Evolutionary conservation across 35 echinoderm and acorn worm species (phyloP).

Genomic region (Lytechinus pictus): DNA sequence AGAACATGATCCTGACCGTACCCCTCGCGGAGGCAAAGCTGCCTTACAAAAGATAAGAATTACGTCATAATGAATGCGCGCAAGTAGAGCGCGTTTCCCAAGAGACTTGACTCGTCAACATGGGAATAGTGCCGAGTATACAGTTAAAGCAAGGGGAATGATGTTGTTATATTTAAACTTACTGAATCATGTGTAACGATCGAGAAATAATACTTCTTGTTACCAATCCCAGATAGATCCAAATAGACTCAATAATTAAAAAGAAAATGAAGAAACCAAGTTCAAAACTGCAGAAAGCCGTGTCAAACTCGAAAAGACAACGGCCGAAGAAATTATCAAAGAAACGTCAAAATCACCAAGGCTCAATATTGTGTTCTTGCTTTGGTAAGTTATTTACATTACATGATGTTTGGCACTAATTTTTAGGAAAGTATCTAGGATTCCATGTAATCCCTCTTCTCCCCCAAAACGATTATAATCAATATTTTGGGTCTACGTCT

Average conservation of each 20-base stretch:
- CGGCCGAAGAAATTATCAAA: neutral
- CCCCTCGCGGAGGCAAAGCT: too few relatives aligned
- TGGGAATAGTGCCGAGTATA: neutral
- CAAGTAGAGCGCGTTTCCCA: neutral
- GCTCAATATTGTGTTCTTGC: neutral
- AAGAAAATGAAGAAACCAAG: neutral
- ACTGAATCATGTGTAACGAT: too few relatives aligned
- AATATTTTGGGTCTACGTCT: too few relatives aligned
- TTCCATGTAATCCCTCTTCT: too few relatives aligned
- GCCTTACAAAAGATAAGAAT: neutral
- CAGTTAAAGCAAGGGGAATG: too few relatives aligned
- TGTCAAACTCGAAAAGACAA: neutral
- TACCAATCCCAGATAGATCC: too few relatives aligned
- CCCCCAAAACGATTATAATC: too few relatives aligned
- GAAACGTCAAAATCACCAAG: neutral
- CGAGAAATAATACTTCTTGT: too few relatives aligned
- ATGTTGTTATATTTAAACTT: too few relatives aligned
- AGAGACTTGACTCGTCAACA: neutral
- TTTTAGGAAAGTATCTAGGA: too few relatives aligned
- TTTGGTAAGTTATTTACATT: neutral
- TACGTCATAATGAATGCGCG: neutral
- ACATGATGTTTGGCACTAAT: too few relatives aligned
- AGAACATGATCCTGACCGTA: too few relatives aligned
- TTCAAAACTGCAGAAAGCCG: neutral
- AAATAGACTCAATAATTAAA: neutral